Conservation (phyloP, 2,797 vertebrate species). For the Acanthurus lineatus region DNA sequence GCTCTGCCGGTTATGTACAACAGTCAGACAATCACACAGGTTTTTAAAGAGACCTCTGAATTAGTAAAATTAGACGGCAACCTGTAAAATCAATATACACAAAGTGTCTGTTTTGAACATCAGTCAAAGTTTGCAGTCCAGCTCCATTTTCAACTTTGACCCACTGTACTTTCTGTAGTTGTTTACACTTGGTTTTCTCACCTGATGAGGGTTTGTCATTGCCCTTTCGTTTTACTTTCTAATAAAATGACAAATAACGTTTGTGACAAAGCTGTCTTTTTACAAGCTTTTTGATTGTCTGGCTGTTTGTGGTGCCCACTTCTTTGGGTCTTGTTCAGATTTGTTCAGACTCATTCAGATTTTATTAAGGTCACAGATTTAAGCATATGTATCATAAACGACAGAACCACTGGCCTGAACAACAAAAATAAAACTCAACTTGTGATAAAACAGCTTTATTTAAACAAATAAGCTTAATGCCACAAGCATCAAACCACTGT, state of each 20-base stretch:
- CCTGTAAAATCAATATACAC: neutral
- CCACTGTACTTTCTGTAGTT: neutral
- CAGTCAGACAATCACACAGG: neutral
- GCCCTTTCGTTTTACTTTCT: neutral
- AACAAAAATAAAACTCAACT: neutral
- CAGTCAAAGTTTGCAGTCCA: neutral
- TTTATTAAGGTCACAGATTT: neutral
- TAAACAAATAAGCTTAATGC: neutral
- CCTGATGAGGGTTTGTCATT: neutral
- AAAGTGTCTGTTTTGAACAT: too few species aligned
- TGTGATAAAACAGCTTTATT: neutral
- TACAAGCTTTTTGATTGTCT: neutral
- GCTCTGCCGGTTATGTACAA: neutral
- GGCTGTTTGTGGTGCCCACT: neutral
- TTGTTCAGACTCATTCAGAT: too few species aligned
- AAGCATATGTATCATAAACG: neutral
- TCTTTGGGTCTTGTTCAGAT: neutral
- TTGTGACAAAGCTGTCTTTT: neutral
- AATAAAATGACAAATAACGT: neutral
- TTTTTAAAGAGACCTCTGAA: neutral
- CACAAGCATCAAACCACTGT: neutral
- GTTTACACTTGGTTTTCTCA: neutral
- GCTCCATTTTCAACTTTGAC: neutral
- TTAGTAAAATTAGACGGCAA: neutral
- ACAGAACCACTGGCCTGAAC: neutral